phyloP scores from a whole-genome alignment of 2,797 vertebrate genomes.

The Gambelia wislizenii region DNA sequence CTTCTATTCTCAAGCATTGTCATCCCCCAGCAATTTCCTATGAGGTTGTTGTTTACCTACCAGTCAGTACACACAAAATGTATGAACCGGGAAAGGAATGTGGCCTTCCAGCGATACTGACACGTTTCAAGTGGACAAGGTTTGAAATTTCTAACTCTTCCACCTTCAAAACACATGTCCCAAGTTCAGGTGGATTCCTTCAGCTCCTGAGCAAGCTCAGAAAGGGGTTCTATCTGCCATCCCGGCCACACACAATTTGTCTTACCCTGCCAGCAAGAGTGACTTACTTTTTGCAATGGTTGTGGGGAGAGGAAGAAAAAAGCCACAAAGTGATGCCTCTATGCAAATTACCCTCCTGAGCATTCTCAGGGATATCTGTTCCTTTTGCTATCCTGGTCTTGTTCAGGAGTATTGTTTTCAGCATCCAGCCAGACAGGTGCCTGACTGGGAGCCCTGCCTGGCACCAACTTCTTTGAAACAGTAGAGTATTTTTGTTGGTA shows the following conservation, averaged over 20 bases:
- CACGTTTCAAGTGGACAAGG: neutral
- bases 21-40: too few relatives aligned
- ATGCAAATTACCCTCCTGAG: neutral
- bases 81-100: too few relatives aligned
- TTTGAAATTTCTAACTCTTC: neutral
- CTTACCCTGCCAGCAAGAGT: neutral
- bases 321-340: neutral
- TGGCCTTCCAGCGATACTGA: neutral
- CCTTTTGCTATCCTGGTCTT: neutral
- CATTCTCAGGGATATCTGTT: conserved; percentile 11
- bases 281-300: neutral
- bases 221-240: neutral
- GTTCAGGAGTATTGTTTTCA: neutral
- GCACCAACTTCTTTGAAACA: neutral
- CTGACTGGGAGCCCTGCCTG: neutral
- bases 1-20: too few relatives aligned
- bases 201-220: neutral
- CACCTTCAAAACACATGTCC: neutral
- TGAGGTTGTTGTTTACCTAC: too few relatives aligned
- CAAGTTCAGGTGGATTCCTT: neutral
- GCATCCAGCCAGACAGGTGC: neutral
- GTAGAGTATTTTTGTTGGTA: neutral
- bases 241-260: neutral
- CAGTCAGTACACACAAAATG: too few relatives aligned
- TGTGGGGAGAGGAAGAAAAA: too few relatives aligned